Percentiles rank a stretch among this genome's conserved stretches.
Evolutionary conservation across 2,113 vertebrate species (phyloP).

Genomic region (Zosterops japonicus): DNA sequence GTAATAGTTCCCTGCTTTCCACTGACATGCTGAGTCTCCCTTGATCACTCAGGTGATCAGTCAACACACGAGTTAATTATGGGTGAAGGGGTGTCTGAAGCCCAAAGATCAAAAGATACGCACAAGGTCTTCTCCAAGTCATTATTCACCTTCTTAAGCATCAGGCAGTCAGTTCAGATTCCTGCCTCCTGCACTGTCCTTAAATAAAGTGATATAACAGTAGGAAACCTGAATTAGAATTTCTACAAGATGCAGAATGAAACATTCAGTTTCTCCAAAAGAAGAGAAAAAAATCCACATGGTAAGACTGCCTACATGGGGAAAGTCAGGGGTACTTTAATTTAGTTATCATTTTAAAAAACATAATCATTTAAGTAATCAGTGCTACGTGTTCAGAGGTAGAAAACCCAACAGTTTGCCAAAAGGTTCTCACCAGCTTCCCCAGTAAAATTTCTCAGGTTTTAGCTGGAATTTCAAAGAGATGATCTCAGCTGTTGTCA

Average conservation of each 20-base stretch:
- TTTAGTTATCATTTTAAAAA: background rate
- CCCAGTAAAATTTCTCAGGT: background rate
- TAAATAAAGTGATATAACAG: background rate
- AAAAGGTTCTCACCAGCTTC: background rate
- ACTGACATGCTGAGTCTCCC: constrained; percentile 36
- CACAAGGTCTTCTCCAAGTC: constrained; percentile 44
- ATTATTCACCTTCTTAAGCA: constrained; percentile 57
- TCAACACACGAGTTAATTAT: constrained; percentile 62
- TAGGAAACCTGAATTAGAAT: background rate
- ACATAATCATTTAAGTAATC: background rate
- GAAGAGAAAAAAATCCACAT: fast-evolving
- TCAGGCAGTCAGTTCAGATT: constrained; percentile 7
- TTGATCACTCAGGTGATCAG: constrained; percentile 59
- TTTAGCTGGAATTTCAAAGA: background rate
- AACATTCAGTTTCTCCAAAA: background rate
- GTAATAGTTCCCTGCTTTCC: constrained; percentile 50
- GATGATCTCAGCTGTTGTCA: background rate
- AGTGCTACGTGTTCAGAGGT: background rate
- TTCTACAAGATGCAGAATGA: background rate
- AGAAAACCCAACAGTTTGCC: background rate
- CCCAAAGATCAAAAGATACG: constrained; percentile 45
- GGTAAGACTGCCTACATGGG: fast-evolving
- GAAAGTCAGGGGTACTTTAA: background rate
- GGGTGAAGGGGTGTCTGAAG: constrained; percentile 49
- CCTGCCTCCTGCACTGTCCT: background rate